Evolutionary conservation across 2,113 vertebrate genomes (phyloP).

Genomic region (Copsychus sechellarum): DNA sequence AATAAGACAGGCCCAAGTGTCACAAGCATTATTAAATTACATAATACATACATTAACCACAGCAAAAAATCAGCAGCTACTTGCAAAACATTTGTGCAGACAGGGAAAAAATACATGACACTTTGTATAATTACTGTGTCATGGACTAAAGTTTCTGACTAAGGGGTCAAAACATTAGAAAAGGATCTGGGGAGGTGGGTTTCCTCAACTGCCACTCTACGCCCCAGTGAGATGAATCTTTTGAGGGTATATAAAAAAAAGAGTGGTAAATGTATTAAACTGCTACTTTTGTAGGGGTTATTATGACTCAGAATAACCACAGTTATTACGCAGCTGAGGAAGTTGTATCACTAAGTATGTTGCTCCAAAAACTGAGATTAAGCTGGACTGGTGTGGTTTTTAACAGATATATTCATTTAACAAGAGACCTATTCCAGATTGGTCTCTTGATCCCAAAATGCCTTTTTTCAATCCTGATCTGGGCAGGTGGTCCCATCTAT

Average conservation of each 20-base stretch:
- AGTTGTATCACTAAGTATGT: background rate
- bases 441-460: background rate
- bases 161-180: background rate
- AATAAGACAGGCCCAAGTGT: background rate
- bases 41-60: background rate
- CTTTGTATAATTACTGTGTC: background rate
- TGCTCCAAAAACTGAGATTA: background rate
- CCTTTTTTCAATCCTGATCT: background rate
- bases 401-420: background rate
- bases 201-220: background rate
- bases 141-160: background rate
- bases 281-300: background rate
- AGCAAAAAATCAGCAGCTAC: background rate
- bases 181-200: background rate
- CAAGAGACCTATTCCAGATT: background rate
- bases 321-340: background rate
- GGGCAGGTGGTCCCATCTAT: background rate
- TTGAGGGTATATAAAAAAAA: background rate
- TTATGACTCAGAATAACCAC: background rate
- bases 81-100: background rate
- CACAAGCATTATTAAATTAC: background rate
- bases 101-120: background rate
- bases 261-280: background rate
- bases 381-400: background rate
- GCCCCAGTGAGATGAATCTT: background rate